Evolutionary conservation across 1,140 invertebrate genomes (phyloP), one percentile per base, ranked within the genome.

Genomic region (Zaprionus capensis): DNA sequence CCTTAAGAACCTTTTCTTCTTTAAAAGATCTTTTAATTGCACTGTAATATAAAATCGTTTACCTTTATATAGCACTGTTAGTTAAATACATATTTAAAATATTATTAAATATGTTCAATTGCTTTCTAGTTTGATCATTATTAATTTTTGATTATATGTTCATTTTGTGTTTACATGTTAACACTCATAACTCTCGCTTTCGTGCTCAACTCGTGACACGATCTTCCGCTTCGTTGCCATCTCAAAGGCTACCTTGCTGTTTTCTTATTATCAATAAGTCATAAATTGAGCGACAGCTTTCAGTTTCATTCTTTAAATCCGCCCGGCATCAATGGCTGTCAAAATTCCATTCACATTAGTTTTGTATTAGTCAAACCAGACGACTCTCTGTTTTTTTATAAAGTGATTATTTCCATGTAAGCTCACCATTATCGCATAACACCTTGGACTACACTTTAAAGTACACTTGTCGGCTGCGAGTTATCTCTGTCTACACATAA

Each of bases 301-400:
- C 56, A 46, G 41, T 82, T 87, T 76, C 68, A 76, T 74, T 78
- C 78, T 74, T 66, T 58, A 46, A 80, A 74, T 73, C 64, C 41
- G 12, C 22, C 22, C 62, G 28, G 56, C 62, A 51, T 15, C 61
- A 58, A 57, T 58, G 53, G 26, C 11, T 55, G 28, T 71, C 28
- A 31, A 67, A 51, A n/a, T 12, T 5, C 9, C 22, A 51, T 51
- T 24, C 20, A 17, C n/a, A 17, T 46, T 38, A 0, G 12, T 38
- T 14, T 38, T 5, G 4, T 15, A 38, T 38, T 17, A 46, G 41
- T 17, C n/a, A 7, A 46, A 14, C n/a, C 17, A 46, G 41, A 46
- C n/a, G 41, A 17, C 41, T 17, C 7, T 44, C 41, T 20, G 17
- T 1, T 22, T 51, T 51, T 12, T 22, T 51, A 24, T 51, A 24